A percentile compares a stretch with the other conserved stretches of the same genome.
Conservation (phyloP, 2,888 invertebrate species). For the Dryobotodes eremita region DNA sequence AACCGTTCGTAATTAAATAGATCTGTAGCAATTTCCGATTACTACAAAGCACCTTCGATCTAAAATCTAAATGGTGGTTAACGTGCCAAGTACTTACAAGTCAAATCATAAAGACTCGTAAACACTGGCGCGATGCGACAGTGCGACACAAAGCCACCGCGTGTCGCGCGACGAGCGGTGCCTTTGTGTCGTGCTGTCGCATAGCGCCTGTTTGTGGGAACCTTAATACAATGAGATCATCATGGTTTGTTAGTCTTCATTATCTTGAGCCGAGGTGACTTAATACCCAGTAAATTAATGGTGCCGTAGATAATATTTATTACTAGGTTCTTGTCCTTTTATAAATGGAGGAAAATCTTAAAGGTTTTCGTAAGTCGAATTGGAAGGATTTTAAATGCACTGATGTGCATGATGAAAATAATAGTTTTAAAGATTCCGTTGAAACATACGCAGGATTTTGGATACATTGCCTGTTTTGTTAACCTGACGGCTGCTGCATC, state of each 20-base stretch:
- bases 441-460: not conserved
- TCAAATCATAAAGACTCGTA: too few species aligned
- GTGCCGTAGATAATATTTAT: conserved; percentile 47
- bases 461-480: not conserved
- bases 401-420: not conserved
- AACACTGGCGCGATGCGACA: too few species aligned
- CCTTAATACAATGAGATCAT: conserved; percentile 71
- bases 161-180: too few species aligned
- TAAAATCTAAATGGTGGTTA: conserved; percentile 12
- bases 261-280: conserved; percentile 53
- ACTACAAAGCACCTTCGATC: conserved; percentile 15
- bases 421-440: not conserved
- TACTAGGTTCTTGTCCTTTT: conserved; percentile 33
- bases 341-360: conserved; percentile 7
- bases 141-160: too few species aligned
- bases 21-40: not conserved
- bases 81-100: conserved; percentile 29
- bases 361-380: conserved; percentile 20
- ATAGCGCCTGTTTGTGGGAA: too few species aligned
- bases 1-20: not conserved
- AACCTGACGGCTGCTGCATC: not conserved
- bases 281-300: conserved; percentile 60
- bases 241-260: conserved; percentile 55
- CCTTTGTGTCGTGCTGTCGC: too few species aligned
- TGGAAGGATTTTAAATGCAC: not conserved